phyloP scores from a whole-genome alignment of 2,797 vertebrate genomes.

The Danio kyathit region DNA sequence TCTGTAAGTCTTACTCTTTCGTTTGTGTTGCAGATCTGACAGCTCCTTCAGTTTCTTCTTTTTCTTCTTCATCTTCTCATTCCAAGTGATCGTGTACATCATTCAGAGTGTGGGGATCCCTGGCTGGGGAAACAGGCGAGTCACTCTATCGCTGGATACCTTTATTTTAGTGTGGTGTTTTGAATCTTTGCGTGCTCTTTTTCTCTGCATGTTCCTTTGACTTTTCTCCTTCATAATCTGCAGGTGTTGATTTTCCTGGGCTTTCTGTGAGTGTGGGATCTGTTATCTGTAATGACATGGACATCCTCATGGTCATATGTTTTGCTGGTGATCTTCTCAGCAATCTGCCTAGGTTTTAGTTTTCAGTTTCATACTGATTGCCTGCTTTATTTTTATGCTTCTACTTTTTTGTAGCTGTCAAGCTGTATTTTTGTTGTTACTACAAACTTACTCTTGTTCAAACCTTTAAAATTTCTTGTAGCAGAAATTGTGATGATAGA shows the following conservation, averaged over 20 bases:
- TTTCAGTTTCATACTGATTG: too few species aligned
- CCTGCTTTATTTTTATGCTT: too few species aligned
- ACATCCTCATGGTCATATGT: not conserved
- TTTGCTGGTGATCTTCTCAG: not conserved
- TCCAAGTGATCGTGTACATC: constrained; percentile 91
- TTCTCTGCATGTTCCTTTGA: constrained; percentile 63
- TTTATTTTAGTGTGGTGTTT: not conserved
- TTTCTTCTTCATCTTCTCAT: constrained; percentile 97
- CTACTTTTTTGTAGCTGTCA: too few species aligned
- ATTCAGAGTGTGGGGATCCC: constrained; percentile 94
- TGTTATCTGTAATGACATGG: not conserved
- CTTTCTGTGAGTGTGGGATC: constrained; percentile 67
- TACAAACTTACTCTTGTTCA: too few species aligned
- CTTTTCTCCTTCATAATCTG: constrained; percentile 70
- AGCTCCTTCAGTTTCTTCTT: constrained; percentile 99
- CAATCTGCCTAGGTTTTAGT: not conserved
- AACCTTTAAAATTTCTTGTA: too few species aligned
- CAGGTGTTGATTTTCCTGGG: constrained; percentile 63
- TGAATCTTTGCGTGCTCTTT: constrained; percentile 44
- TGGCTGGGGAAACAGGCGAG: constrained; percentile 93
- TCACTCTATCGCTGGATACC: not conserved
- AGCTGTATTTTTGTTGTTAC: too few species aligned
- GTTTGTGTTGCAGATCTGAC: constrained; percentile 83
- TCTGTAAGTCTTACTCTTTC: not conserved
- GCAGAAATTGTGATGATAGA: too few species aligned